Conservation (phyloP, 2,888 invertebrate species). For the Leptarthrus brevirostris region DNA sequence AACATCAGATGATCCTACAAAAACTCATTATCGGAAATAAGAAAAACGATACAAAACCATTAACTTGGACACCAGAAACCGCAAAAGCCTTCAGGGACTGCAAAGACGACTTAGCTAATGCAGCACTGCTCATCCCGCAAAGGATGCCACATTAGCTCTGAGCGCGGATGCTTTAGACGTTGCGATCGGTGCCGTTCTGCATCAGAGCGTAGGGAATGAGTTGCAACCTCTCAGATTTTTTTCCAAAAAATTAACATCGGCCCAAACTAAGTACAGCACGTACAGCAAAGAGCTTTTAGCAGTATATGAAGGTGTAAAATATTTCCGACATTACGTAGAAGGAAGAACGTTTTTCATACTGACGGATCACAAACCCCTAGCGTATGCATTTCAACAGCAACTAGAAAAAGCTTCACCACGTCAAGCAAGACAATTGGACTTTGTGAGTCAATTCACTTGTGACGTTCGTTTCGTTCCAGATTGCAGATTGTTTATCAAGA, state of each 20-base stretch:
- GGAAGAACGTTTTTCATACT: slow-evolving; percentile 59
- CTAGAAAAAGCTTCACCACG: slow-evolving; percentile 59
- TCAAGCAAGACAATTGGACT: slow-evolving; percentile 61
- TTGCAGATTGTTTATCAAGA: slow-evolving; percentile 24
- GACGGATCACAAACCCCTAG: slow-evolving; percentile 63
- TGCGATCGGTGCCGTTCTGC: slow-evolving; percentile 62
- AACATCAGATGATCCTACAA: too few species aligned
- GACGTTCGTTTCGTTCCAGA: slow-evolving; percentile 14
- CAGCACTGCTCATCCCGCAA: slow-evolving; percentile 59
- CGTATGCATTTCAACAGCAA: slow-evolving; percentile 59
- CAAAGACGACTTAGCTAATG: background rate
- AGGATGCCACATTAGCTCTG: slow-evolving; percentile 56
- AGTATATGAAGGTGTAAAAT: slow-evolving; percentile 60
- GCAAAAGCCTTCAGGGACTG: too few species aligned
- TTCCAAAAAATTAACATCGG: slow-evolving; percentile 59
- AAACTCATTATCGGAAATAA: too few species aligned
- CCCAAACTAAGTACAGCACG: slow-evolving; percentile 62
- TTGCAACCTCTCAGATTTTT: slow-evolving; percentile 64
- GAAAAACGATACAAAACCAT: too few species aligned
- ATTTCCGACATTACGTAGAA: slow-evolving; percentile 63
- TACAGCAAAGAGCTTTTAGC: slow-evolving; percentile 64
- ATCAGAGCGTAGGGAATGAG: slow-evolving; percentile 57
- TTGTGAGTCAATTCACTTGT: slow-evolving; percentile 48
- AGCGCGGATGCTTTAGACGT: slow-evolving; percentile 60
- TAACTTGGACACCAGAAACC: too few species aligned